Evolutionary conservation across 2,888 invertebrate species (phyloP).

Genomic region (Drosophila merina): DNA sequence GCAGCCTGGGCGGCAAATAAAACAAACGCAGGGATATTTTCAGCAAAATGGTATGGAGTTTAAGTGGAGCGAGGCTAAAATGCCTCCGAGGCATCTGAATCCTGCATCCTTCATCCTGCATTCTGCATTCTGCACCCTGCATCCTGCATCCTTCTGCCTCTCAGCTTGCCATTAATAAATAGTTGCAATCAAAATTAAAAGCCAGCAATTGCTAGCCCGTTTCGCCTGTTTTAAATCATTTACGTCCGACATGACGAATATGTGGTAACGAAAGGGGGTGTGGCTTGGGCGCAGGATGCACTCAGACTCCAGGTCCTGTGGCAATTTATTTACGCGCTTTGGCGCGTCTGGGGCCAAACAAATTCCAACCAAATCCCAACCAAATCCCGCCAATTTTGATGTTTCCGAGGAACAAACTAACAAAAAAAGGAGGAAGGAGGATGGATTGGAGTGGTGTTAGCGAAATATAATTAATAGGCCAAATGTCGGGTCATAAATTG

Average conservation of each 20-base stretch:
- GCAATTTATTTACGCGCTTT: constrained; percentile 65
- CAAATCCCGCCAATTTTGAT: constrained; percentile 8
- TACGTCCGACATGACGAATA: constrained; percentile 56
- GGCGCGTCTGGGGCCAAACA: constrained; percentile 15
- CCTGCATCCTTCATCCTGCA: constrained; percentile 18
- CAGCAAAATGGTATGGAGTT: constrained; percentile 46
- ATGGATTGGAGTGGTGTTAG: not conserved
- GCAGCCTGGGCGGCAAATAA: constrained; percentile 18
- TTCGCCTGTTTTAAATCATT: constrained; percentile 63
- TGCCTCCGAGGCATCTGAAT: constrained; percentile 26
- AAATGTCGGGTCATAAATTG: constrained; percentile 55
- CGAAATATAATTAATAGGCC: constrained; percentile 59
- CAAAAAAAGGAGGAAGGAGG: constrained; percentile 12
- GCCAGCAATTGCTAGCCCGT: constrained; percentile 62
- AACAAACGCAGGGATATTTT: constrained; percentile 32
- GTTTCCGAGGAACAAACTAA: not conserved
- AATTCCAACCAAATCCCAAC: not conserved
- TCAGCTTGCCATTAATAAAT: constrained; percentile 65
- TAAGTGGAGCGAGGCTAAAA: constrained; percentile 62
- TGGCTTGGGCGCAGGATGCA: constrained; percentile 9
- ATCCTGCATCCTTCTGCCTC: constrained; percentile 40
- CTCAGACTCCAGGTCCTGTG: constrained; percentile 22
- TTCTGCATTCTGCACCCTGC: constrained; percentile 10
- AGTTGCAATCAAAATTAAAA: constrained; percentile 76
- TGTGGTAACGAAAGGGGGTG: constrained; percentile 6